A percentile compares a stretch with the other conserved stretches of the same genome.
Conservation (phyloP, 2,113 vertebrate genomes). For the Dendrocopos noguchii region DNA sequence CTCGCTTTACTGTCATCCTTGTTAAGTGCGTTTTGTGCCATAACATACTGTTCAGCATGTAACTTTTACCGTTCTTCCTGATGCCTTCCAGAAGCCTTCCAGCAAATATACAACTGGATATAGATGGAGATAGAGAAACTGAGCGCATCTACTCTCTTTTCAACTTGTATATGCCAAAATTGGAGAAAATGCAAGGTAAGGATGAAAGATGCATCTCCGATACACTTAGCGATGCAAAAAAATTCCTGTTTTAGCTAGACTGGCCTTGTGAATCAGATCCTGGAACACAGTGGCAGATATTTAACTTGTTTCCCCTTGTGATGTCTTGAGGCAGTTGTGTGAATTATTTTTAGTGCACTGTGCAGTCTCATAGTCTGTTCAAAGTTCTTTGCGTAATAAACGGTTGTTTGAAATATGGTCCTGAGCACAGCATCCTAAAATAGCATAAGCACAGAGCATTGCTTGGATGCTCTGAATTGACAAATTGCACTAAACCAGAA, state of each 20-base stretch:
- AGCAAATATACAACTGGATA: constrained; percentile 96
- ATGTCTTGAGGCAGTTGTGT: background rate
- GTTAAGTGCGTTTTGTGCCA: background rate
- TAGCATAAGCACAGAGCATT: background rate
- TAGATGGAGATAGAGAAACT: constrained; percentile 95
- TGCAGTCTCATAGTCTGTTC: background rate
- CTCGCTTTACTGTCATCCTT: background rate
- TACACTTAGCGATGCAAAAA: background rate
- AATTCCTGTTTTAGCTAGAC: background rate
- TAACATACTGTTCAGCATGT: background rate
- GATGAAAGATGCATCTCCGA: background rate
- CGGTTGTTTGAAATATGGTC: background rate
- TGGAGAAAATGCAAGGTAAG: constrained; percentile 98
- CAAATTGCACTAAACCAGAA: background rate
- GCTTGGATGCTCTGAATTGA: background rate
- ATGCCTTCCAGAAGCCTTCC: constrained; percentile 86
- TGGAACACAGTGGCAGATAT: background rate
- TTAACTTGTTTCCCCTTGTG: background rate
- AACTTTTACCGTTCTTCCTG: background rate
- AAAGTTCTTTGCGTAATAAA: background rate
- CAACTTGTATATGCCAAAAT: constrained; percentile 89
- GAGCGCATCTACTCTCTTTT: constrained; percentile 97
- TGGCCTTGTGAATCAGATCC: background rate
- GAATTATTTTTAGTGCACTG: background rate
- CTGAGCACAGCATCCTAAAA: background rate